phyloP scores from a whole-genome alignment of 2,113 vertebrate genomes.

The Phoenicopterus ruber region DNA sequence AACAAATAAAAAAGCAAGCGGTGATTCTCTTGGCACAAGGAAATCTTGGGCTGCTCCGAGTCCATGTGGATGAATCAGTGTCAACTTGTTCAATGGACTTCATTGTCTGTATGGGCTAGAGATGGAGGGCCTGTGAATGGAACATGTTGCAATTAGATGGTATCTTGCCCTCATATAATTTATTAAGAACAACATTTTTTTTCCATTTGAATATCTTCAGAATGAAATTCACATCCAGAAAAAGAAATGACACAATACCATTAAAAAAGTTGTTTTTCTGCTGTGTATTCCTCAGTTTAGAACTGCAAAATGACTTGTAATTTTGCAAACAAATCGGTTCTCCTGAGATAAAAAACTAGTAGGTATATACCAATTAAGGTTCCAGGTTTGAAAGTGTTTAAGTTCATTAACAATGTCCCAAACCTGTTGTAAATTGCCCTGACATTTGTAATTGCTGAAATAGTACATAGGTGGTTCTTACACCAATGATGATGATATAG shows the following conservation, averaged over 20 bases:
- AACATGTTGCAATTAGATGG: not conserved
- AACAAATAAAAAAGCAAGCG: not conserved
- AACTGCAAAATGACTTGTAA: not conserved
- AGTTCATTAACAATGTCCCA: not conserved
- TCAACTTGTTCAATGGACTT: not conserved
- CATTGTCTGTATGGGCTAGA: not conserved
- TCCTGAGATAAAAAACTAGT: not conserved
- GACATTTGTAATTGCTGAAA: not conserved
- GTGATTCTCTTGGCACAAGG: not conserved
- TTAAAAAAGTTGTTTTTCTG: not conserved
- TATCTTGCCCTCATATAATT: not conserved
- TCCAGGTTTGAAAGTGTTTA: not conserved
- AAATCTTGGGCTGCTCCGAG: not conserved
- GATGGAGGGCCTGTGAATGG: not conserved
- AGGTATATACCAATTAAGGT: not conserved
- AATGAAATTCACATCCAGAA: not conserved
- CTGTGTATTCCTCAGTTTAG: not conserved
- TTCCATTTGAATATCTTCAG: not conserved
- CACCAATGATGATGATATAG: not conserved
- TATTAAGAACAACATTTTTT: not conserved
- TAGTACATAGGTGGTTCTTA: not conserved
- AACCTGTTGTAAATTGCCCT: not conserved
- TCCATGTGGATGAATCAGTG: not conserved
- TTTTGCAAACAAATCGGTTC: not conserved
- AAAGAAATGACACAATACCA: not conserved